Evolutionary conservation across 1,140 invertebrate species (phyloP), one percentile per base, ranked within the genome.

Genomic region (Bombus pascuorum): DNA sequence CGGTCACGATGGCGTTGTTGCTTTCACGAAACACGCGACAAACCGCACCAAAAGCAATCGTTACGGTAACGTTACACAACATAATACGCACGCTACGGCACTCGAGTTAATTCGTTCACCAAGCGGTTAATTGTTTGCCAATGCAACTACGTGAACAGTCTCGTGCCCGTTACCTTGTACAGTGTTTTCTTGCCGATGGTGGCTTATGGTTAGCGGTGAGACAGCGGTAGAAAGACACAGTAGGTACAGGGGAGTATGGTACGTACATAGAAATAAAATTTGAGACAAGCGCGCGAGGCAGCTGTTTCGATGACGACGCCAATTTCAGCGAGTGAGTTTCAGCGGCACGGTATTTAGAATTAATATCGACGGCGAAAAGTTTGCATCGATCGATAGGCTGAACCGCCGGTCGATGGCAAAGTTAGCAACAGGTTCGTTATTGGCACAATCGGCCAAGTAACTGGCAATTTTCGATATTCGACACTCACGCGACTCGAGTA

Each of bases 161-260:
- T 32, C 12, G n/a, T 71, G 37, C 47, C 76, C 44, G 39, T 84
- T 84, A 84, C 82, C 82, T 84, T 78, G 44, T 57, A 74, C 6
- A 39, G 76, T 28, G 82, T 77, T 53, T 18, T 78, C 9, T 53
- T 39, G 47, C 34, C 39, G 75, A n/a, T 65, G 68, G 28, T 72
- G 66, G 32, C 44, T 57, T 18, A 4, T 6, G 18, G 25, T 71
- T 72, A 72, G 32, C 28, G 1, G 25, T 62, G 59, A 39, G 5
- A 66, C 32, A 18, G 4, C 44, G 25, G 6, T 39, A 25, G 9
- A 15, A 4, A 39, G 12, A 9, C 42, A 75, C 39, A 8, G 34
- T 37, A 25, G n/a, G 18, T 62, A 59, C 9, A 71, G 47, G 18
- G 18, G 18, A 22, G 47, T 59, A 18, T 65, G 39, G 13, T 9